Evolutionary conservation across 2,888 invertebrate genomes (phyloP).

Genomic region (Amphimallon solstitiale): DNA sequence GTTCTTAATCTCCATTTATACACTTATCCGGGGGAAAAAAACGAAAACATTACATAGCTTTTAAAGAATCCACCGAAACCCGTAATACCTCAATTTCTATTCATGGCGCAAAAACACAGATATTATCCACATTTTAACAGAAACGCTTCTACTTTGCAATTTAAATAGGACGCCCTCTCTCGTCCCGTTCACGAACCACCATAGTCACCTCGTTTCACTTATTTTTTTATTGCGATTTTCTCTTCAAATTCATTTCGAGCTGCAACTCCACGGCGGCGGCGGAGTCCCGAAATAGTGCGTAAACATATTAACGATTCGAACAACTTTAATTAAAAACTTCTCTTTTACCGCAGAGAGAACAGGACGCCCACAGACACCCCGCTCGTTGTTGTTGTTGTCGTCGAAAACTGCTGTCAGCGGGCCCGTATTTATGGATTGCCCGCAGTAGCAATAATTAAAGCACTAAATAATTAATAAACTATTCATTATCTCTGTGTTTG

Average conservation of each 20-base stretch:
- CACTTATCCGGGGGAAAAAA: constrained; percentile 20
- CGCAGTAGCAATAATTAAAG: constrained; percentile 26
- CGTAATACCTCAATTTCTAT: constrained; percentile 56
- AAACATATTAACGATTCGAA: constrained; percentile 31
- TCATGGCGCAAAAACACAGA: constrained; percentile 57
- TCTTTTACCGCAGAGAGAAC: background rate
- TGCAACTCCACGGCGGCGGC: too few relatives aligned
- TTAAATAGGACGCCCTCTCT: constrained; percentile 46
- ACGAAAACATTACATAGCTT: constrained; percentile 33
- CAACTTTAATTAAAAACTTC: constrained; percentile 30
- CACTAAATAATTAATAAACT: constrained; percentile 25
- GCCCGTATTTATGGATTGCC: constrained; percentile 10
- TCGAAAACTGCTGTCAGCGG: background rate
- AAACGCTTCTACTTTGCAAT: constrained; percentile 56
- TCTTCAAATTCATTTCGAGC: constrained; percentile 5
- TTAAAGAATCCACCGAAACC: constrained; percentile 36
- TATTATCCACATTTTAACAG: constrained; percentile 57
- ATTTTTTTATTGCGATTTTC: constrained; percentile 15
- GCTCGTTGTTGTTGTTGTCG: background rate
- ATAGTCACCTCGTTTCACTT: background rate
- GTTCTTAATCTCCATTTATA: constrained; percentile 24
- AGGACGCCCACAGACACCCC: background rate
- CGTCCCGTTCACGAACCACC: constrained; percentile 5
- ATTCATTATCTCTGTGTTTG: constrained; percentile 24
- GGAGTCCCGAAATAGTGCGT: constrained; percentile 19